phyloP scores from a whole-genome alignment of 2,797 vertebrate genomes.

The Pseudochromis fuscus region DNA sequence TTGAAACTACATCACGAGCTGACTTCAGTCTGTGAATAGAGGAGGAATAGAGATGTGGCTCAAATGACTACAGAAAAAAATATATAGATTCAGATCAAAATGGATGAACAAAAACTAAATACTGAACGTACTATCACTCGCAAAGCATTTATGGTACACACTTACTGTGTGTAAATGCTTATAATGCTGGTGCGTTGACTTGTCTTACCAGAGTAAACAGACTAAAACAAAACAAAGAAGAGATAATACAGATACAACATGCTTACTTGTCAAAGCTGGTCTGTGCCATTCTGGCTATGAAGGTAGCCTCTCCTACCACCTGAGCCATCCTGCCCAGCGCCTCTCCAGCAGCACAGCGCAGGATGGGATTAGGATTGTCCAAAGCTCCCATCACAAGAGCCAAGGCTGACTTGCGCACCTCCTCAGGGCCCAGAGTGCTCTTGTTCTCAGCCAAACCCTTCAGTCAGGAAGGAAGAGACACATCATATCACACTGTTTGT shows the following conservation, averaged over 20 bases:
- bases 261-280: conserved; percentile 99
- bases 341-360: conserved; percentile 97
- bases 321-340: conserved; percentile 99
- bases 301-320: conserved; percentile 97
- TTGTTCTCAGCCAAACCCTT: conserved; percentile 99
- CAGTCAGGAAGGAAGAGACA: conserved; percentile 6
- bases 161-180: not conserved
- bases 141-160: not conserved
- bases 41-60: conserved; percentile 14
- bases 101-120: conserved; percentile 14
- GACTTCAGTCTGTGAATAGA: conserved; percentile 91
- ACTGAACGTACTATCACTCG: not conserved
- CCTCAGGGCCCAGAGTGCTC: conserved; percentile 96
- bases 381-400: conserved; percentile 97
- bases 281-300: conserved; percentile 99
- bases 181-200: not conserved
- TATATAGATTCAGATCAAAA: conserved; percentile 1
- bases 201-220: conserved; percentile 2
- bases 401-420: conserved; percentile 96
- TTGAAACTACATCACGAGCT: conserved; percentile 97
- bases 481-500: not conserved
- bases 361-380: conserved; percentile 98
- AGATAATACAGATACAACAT: conserved; percentile 1
- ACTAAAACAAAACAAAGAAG: not conserved
- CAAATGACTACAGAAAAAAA: conserved; percentile 14